Evolutionary conservation across 2,113 vertebrate genomes (phyloP).

Genomic region (Polypterus bichir): DNA sequence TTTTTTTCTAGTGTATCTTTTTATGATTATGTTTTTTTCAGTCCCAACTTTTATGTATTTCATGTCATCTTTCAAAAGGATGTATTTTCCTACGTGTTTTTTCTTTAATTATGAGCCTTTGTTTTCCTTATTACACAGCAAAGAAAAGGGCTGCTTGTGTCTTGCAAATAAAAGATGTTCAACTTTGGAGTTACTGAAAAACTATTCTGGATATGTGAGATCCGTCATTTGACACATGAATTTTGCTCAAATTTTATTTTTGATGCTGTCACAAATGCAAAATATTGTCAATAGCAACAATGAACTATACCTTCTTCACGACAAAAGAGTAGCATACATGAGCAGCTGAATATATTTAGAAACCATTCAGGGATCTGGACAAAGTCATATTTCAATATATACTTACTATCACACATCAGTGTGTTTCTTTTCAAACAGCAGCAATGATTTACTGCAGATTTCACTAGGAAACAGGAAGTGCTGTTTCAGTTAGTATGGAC

Average conservation of each 20-base stretch:
- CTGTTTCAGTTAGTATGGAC: neutral
- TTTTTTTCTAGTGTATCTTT: too few species aligned
- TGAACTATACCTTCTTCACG: slow-evolving; percentile 6
- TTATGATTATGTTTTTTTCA: too few species aligned
- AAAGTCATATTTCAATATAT: slow-evolving; percentile 3
- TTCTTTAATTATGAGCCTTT: too few species aligned
- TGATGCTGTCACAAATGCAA: slow-evolving; percentile 1
- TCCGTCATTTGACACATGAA: neutral
- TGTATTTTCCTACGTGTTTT: too few species aligned
- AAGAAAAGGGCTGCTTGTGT: too few species aligned
- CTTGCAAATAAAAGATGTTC: neutral
- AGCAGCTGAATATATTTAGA: neutral
- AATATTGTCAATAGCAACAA: neutral
- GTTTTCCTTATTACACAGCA: too few species aligned
- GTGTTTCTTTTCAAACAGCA: slow-evolving; percentile 2
- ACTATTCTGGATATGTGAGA: slow-evolving; percentile 3
- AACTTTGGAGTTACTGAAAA: neutral
- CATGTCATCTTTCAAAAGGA: too few species aligned
- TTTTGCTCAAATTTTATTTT: slow-evolving; percentile 5
- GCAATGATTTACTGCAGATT: neutral
- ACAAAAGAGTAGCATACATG: neutral
- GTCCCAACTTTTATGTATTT: too few species aligned
- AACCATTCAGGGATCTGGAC: slow-evolving; percentile 6
- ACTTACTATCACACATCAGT: neutral
- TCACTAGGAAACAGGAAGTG: neutral